phyloP scores from a whole-genome alignment of 2,797 vertebrate genomes.

The Clarias platycephalus region DNA sequence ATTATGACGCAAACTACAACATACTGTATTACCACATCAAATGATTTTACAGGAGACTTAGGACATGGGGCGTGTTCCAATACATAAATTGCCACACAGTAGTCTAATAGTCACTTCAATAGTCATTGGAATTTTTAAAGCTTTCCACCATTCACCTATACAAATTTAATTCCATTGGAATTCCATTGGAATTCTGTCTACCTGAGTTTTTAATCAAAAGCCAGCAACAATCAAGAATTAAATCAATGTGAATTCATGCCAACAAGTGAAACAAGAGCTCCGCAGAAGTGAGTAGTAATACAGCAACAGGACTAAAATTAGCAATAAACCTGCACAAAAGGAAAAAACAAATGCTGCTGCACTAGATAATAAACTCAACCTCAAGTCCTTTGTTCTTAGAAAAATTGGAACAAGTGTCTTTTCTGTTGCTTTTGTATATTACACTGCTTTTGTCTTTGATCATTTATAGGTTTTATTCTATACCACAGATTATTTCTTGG shows the following conservation, averaged over 20 bases:
- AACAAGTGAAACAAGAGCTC: background rate
- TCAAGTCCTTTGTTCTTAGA: background rate
- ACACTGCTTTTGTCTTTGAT: background rate
- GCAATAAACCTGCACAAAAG: background rate
- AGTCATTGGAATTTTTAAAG: no score
- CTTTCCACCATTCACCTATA: background rate
- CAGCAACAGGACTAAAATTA: background rate
- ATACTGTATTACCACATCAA: no score
- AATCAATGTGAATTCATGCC: background rate
- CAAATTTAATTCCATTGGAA: background rate
- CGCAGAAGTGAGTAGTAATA: background rate
- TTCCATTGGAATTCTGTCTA: background rate
- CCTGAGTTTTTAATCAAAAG: background rate
- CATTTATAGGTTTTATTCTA: background rate
- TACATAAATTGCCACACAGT: no score
- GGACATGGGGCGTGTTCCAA: no score
- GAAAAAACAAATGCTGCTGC: background rate
- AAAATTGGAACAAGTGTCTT: background rate
- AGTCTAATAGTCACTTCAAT: background rate
- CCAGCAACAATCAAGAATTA: background rate
- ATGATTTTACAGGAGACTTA: no score
- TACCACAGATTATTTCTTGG: background rate
- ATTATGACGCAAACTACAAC: no score
- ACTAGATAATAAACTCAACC: background rate
- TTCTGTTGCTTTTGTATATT: background rate